Evolutionary conservation across 2,113 vertebrate species (phyloP).

Genomic region (Hiodon alosoides): DNA sequence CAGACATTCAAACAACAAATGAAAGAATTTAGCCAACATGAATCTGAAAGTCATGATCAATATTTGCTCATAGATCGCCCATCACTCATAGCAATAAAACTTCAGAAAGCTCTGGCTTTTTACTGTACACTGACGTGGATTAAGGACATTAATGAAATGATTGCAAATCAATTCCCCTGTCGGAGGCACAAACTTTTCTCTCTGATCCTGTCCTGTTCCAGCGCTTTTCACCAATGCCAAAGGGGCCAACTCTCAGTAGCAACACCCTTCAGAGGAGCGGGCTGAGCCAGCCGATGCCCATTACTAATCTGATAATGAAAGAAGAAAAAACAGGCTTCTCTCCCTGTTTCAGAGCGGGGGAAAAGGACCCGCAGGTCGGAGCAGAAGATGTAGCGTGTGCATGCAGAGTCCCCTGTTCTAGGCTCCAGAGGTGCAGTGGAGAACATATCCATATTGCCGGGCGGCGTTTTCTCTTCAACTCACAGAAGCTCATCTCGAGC

Average conservation of each 20-base stretch:
- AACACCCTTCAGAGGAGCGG: constrained; percentile 1
- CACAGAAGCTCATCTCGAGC: too few relatives aligned
- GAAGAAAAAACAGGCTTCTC: background rate
- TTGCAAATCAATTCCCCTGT: constrained; percentile 8
- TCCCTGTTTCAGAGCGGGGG: constrained; percentile 4
- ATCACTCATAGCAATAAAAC: background rate
- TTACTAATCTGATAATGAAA: constrained; percentile 26
- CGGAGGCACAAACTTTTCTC: constrained; percentile 2
- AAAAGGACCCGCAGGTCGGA: background rate
- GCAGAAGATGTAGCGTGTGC: background rate
- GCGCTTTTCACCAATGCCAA: background rate
- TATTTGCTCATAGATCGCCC: background rate
- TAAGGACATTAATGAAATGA: too few relatives aligned
- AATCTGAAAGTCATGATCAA: background rate
- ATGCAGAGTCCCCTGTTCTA: background rate
- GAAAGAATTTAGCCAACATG: too few relatives aligned
- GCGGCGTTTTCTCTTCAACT: too few relatives aligned
- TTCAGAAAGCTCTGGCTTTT: background rate
- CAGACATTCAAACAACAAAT: too few relatives aligned
- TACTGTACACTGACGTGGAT: background rate
- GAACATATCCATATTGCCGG: background rate
- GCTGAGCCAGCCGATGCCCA: background rate
- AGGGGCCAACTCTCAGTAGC: background rate
- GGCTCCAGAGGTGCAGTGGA: background rate
- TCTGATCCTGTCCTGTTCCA: constrained; percentile 19